Conservation (phyloP, 2,888 invertebrate species). For the Eueremaeus valkanovi region DNA sequence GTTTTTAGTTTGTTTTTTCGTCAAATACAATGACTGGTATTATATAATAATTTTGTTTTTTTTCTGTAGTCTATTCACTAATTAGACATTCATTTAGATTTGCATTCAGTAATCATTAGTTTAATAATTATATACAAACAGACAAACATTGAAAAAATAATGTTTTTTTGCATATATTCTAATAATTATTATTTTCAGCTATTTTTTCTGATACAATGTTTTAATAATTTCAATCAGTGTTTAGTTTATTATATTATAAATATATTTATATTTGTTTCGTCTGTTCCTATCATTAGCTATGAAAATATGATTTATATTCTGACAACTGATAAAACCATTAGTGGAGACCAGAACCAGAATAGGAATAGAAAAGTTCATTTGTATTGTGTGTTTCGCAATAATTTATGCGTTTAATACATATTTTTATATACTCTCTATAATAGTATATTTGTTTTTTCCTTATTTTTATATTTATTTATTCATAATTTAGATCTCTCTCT, state of each 20-base stretch:
- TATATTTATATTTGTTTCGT: no score
- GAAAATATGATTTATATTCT: no score
- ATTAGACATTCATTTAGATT: neutral
- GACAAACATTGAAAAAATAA: no score
- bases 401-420: no score
- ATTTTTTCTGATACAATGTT: neutral
- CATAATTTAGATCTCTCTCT: no score
- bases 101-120: neutral
- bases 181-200: no score
- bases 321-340: neutral
- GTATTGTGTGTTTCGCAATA: no score
- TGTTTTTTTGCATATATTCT: neutral
- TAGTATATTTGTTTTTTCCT: no score
- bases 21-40: neutral
- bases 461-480: no score
- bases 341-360: neutral
- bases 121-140: neutral
- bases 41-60: no score
- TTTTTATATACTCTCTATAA: no score
- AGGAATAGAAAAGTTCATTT: constrained; percentile 1
- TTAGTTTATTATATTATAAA: neutral
- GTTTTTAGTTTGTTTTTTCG: neutral
- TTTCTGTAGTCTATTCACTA: neutral
- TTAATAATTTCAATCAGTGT: neutral
- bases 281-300: no score